A percentile compares a stretch with the other conserved stretches of the same genome.
Conservation (phyloP, 23 tunicate species). For the Diplosoma virens region DNA sequence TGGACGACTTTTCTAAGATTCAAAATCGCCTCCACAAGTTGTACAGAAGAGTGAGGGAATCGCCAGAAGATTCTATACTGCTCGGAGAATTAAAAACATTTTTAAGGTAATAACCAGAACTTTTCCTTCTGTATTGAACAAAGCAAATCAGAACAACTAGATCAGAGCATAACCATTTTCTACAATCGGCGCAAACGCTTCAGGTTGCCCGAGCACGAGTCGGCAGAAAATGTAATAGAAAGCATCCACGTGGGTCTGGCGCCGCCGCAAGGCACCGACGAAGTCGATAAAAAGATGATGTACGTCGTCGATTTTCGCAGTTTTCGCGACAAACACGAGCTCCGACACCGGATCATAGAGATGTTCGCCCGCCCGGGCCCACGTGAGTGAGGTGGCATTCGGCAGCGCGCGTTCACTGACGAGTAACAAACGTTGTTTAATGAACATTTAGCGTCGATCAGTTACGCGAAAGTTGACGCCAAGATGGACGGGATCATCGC, state of each 20-base stretch:
- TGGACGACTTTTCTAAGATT: slow-evolving; percentile 44
- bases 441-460: slow-evolving; percentile 49
- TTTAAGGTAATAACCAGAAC: slow-evolving; percentile 32
- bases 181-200: too few relatives aligned
- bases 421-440: not conserved
- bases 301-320: slow-evolving; percentile 65
- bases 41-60: slow-evolving; percentile 34
- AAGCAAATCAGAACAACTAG: too few relatives aligned
- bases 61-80: slow-evolving; percentile 19
- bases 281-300: slow-evolving; percentile 22
- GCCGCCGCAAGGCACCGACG: slow-evolving; percentile 20
- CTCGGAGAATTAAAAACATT: slow-evolving; percentile 46
- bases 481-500: slow-evolving; percentile 62
- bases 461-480: slow-evolving; percentile 65
- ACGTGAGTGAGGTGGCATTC: slow-evolving; percentile 45
- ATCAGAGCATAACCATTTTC: too few relatives aligned
- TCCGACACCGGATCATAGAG: slow-evolving; percentile 42
- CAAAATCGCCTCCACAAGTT: slow-evolving; percentile 22
- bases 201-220: slow-evolving; percentile 47
- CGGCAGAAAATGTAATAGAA: slow-evolving; percentile 7
- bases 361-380: slow-evolving; percentile 88
- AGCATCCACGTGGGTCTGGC: slow-evolving; percentile 36
- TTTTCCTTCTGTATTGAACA: too few relatives aligned
- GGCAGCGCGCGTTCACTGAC: too few relatives aligned
- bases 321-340: slow-evolving; percentile 41